phyloP scores from a whole-genome alignment of 2,888 invertebrate genomes.

The Parnassius glacialis region DNA sequence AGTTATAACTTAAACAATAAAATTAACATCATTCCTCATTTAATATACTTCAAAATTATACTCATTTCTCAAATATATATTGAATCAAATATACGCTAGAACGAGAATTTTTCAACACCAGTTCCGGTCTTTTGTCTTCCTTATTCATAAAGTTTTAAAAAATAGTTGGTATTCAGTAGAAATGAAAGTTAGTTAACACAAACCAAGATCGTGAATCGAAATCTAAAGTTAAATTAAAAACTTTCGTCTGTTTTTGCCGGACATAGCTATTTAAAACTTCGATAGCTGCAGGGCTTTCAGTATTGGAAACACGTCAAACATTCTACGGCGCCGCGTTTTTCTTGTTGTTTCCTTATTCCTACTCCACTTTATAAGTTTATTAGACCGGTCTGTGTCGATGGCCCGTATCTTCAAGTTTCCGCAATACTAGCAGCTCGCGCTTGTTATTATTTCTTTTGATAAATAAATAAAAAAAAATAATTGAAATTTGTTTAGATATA shows the following conservation, averaged over 20 bases:
- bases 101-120: too few species aligned
- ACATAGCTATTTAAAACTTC: conserved; percentile 34
- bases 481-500: too few species aligned
- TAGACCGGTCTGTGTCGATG: conserved; percentile 3
- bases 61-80: too few species aligned
- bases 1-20: too few species aligned
- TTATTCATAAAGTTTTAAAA: too few species aligned
- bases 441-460: conserved; percentile 2
- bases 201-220: conserved; percentile 18
- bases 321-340: conserved; percentile 45
- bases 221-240: conserved; percentile 39
- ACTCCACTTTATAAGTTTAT: conserved; percentile 8
- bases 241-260: conserved; percentile 35
- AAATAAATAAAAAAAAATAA: not conserved
- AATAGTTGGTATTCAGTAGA: not conserved
- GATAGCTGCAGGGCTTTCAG: conserved; percentile 31
- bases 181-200: conserved; percentile 17
- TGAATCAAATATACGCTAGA: too few species aligned
- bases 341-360: conserved; percentile 43
- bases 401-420: not conserved
- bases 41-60: too few species aligned
- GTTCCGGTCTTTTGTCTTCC: too few species aligned
- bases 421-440: not conserved
- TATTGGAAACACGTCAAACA: conserved; percentile 62
- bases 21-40: too few species aligned